These are phyloP conservation scores for Sphyrna mokarran DNA, from an alignment of 2,113 vertebrate species.

Conservation along the genomic window DNA sequence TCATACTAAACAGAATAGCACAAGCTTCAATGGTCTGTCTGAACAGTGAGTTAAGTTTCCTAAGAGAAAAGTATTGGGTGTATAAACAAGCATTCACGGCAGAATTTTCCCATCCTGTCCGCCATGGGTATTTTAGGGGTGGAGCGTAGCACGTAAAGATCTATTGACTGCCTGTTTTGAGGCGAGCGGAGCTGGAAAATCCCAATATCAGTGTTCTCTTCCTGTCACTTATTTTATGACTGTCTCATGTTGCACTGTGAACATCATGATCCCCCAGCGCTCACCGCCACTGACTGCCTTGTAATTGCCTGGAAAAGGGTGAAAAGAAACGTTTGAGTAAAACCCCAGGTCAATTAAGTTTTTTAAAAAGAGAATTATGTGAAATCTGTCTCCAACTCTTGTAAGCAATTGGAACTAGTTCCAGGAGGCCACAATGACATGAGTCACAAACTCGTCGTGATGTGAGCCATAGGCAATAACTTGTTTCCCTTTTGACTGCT, in stretches of 20 bases:
- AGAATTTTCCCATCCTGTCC: too few relatives aligned
- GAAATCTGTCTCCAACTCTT: background rate
- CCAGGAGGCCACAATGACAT: background rate
- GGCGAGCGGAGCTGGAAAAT: too few relatives aligned
- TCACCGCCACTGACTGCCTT: background rate
- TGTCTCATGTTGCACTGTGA: background rate
- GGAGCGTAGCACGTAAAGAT: too few relatives aligned
- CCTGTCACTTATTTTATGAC: background rate
- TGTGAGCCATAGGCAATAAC: background rate
- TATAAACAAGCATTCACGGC: background rate
- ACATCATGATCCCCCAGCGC: too few relatives aligned
- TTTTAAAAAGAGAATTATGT: background rate
- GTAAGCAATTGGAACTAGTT: background rate
- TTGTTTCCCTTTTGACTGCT: background rate
- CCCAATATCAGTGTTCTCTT: too few relatives aligned
- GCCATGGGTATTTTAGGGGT: too few relatives aligned
- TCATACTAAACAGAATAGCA: background rate
- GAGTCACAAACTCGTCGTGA: background rate
- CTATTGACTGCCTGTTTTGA: too few relatives aligned
- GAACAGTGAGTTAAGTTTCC: background rate
- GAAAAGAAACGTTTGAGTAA: background rate
- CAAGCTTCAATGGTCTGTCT: background rate
- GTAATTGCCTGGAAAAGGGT: background rate
- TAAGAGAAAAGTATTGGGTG: background rate
- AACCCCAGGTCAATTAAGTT: background rate